Evolutionary conservation across 30 jellyfish, hydroid and myxozoan genomes (phyloP), one percentile per base, ranked within the genome.

Genomic region (Pelagia noctiluca): DNA sequence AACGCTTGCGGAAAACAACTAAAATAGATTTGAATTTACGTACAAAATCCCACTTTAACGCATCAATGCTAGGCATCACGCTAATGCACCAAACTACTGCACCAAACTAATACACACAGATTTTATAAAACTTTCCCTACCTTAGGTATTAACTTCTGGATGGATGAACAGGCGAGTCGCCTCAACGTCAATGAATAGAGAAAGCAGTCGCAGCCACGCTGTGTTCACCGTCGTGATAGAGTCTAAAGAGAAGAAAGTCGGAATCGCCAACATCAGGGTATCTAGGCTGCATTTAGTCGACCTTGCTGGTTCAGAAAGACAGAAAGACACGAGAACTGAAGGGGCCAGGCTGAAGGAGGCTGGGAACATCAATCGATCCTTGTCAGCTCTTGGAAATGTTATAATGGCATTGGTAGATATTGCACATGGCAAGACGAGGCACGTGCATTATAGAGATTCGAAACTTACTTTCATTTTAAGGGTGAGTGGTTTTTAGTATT

Each of bases 151-250:
- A 13, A 71, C 87, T 10, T 84, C 96, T 10, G 99, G 99, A 11
- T 94, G 99, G 99, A 57, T 85, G 90, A 94, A 94, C 37, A 93
- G 99, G 23, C 53, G 99, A 66, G 99, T 94, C 29, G 99, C 99
- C 8, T 94, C 99, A 16, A 94, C 99, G n/a, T 94, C 99, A 32
- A 94, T 94, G 99, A 94, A 94, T 80, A 61, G 97, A 31, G 99
- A 94, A 47, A 94, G 99, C 89, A 94, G 99, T 79, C 91, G 99
- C 18, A 88, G 97, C 73, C 99, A 94, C 38, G 99, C 99, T n/a
- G 99, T 94, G 19, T 94, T 94, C 54, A 94, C 99, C 7, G 99
- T 94, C 16, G 76, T 97, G 2, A 69, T 94, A 0, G 96, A 89
- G 63, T 94, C 99, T 5, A 94, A 83, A 60, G 99, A 88, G 60